These are phyloP conservation scores for Cherax destructor DNA, from an alignment of 1,140 invertebrate genomes.

Conservation along the genomic window DNA sequence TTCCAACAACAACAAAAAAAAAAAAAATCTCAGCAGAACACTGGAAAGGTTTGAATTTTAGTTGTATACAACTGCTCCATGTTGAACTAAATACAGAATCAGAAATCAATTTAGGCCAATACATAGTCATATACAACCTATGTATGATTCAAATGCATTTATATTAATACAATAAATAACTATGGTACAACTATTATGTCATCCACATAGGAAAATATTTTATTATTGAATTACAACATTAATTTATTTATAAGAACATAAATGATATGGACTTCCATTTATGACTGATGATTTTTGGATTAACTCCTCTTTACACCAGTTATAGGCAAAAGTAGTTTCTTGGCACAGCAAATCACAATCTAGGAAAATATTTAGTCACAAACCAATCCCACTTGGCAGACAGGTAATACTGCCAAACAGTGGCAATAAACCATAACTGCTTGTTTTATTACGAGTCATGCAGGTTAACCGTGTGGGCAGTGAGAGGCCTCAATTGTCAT, in stretches of 20 bases:
- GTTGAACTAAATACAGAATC: slow-evolving; percentile 21
- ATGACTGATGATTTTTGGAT: slow-evolving; percentile 56
- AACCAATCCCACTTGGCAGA: slow-evolving; percentile 2
- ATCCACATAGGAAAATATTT: slow-evolving; percentile 67
- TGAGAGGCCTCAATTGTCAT: slow-evolving; percentile 9
- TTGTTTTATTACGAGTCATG: neutral
- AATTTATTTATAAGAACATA: slow-evolving; percentile 53
- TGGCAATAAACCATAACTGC: neutral
- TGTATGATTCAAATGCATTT: slow-evolving; percentile 51
- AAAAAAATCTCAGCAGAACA: slow-evolving; percentile 6
- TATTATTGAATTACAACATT: slow-evolving; percentile 61
- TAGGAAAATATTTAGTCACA: slow-evolving; percentile 53
- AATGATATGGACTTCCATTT: slow-evolving; percentile 62
- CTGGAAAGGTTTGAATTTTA: slow-evolving; percentile 6
- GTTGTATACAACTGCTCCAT: slow-evolving; percentile 25
- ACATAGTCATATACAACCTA: slow-evolving; percentile 42
- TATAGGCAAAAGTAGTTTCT: slow-evolving; percentile 56
- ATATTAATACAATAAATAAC: slow-evolving; percentile 67
- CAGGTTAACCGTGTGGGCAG: slow-evolving; percentile 36
- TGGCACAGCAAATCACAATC: slow-evolving; percentile 68
- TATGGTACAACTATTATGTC: slow-evolving; percentile 61
- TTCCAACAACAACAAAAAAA: neutral
- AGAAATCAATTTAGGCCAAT: slow-evolving; percentile 27
- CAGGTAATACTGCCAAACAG: neutral
- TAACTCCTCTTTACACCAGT: slow-evolving; percentile 48